A percentile compares a stretch with the other conserved stretches of the same genome.
These are phyloP conservation scores for Megalops cyprinoides DNA, from an alignment of 2,797 vertebrate species.

Conservation along the genomic window DNA sequence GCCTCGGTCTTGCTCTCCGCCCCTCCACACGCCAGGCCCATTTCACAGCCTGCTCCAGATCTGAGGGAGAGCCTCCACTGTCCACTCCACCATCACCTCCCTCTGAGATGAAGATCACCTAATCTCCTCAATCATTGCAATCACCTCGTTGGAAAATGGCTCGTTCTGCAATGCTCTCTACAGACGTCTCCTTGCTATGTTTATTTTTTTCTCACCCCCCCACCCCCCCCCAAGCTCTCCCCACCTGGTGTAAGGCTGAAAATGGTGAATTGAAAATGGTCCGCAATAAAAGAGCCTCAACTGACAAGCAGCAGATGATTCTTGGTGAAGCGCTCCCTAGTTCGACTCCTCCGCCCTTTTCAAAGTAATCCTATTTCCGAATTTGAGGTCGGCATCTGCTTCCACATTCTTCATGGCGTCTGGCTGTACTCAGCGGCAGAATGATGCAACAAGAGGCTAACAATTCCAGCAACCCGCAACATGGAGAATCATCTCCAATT, in stretches of 20 bases:
- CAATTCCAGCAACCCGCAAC: conserved; percentile 40
- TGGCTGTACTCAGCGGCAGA: conserved; percentile 20
- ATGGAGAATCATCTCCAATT: neutral
- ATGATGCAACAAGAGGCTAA: conserved; percentile 54
- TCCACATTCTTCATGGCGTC: conserved; percentile 22
- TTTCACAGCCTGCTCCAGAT: conserved; percentile 71
- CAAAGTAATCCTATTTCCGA: conserved; percentile 34
- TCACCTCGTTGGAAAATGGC: conserved; percentile 73
- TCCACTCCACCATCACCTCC: conserved; percentile 71
- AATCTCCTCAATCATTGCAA: conserved; percentile 79
- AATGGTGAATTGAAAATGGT: neutral
- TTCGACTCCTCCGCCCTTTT: conserved; percentile 43
- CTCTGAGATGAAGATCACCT: conserved; percentile 70
- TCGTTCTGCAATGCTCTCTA: conserved; percentile 62
- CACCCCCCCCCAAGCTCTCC: conserved; percentile 17
- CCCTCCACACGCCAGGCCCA: conserved; percentile 59
- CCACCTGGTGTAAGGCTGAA: neutral
- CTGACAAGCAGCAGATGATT: conserved; percentile 44
- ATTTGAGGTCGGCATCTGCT: conserved; percentile 44
- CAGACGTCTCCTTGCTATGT: conserved; percentile 64
- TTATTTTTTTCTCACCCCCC: too few relatives aligned
- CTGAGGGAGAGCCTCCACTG: conserved; percentile 54
- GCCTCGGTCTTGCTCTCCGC: conserved; percentile 38
- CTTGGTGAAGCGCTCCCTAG: conserved; percentile 38
- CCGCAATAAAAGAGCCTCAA: conserved; percentile 33